Conservation (phyloP, 2,113 vertebrate species). For the Etheostoma spectabile region DNA sequence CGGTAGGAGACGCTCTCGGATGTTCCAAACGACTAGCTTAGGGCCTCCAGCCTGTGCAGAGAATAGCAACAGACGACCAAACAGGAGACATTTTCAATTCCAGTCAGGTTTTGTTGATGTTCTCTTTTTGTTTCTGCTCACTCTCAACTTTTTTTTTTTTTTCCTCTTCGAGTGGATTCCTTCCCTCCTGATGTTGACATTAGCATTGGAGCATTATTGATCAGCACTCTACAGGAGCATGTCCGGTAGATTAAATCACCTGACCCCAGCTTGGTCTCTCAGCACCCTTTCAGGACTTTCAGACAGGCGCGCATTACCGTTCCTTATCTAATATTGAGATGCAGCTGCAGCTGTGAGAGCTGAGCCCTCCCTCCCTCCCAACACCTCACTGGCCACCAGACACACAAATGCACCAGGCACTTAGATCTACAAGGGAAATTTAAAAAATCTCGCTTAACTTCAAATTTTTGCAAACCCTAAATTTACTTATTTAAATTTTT, state of each 20-base stretch:
- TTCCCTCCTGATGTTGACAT: slow-evolving; percentile 67
- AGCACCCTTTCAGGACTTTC: slow-evolving; percentile 37
- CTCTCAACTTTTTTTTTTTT: slow-evolving; percentile 19
- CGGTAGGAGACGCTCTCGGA: slow-evolving; percentile 40
- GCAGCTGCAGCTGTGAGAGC: slow-evolving; percentile 41
- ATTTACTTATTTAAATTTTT: background rate
- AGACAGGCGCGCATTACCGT: slow-evolving; percentile 24
- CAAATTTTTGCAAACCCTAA: background rate
- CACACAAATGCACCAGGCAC: background rate
- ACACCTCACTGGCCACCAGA: background rate
- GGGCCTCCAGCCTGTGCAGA: slow-evolving; percentile 32
- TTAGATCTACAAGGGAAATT: background rate
- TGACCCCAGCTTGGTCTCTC: slow-evolving; percentile 62
- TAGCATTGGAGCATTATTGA: slow-evolving; percentile 73
- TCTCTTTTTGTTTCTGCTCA: slow-evolving; percentile 23
- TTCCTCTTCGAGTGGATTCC: slow-evolving; percentile 47
- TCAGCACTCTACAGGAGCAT: slow-evolving; percentile 63
- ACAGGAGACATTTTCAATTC: slow-evolving; percentile 67
- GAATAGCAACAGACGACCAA: slow-evolving; percentile 43
- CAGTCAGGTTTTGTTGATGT: slow-evolving; percentile 62
- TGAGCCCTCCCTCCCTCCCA: background rate
- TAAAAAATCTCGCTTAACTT: background rate
- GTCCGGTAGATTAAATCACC: slow-evolving; percentile 80
- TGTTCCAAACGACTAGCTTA: slow-evolving; percentile 60
- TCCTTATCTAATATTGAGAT: slow-evolving; percentile 50